These are phyloP conservation scores for Odontamblyopus rebecca DNA, from an alignment of 2,797 vertebrate genomes.

Conservation along the genomic window DNA sequence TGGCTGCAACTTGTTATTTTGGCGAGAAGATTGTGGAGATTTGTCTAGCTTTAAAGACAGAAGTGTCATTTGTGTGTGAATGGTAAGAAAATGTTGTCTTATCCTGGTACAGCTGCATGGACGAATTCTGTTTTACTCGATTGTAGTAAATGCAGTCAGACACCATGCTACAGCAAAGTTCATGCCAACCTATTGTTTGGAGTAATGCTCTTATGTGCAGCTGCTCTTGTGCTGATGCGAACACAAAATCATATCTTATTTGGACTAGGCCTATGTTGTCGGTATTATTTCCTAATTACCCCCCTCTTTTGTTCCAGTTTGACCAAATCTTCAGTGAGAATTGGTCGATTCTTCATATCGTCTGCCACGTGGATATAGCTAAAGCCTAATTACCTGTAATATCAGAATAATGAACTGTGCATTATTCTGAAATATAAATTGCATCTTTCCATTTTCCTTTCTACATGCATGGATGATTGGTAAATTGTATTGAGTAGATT, in stretches of 20 bases:
- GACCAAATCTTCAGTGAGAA: neutral
- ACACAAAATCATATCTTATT: neutral
- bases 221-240: neutral
- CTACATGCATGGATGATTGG: too few relatives aligned
- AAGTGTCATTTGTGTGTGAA: neutral
- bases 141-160: slow-evolving; percentile 76
- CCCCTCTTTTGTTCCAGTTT: neutral
- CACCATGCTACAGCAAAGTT: slow-evolving; percentile 76
- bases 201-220: neutral
- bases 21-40: neutral
- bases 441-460: neutral
- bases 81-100: neutral
- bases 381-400: neutral
- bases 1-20: neutral
- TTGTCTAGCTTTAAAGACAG: neutral
- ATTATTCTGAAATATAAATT: neutral
- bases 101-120: slow-evolving; percentile 70
- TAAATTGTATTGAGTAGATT: too few relatives aligned
- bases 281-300: neutral
- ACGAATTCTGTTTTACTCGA: slow-evolving; percentile 79
- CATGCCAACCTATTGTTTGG: slow-evolving; percentile 21
- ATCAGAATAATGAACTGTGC: neutral
- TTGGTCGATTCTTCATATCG: neutral
- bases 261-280: neutral
- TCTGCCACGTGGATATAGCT: neutral